Conservation (phyloP, 2,797 vertebrate species). For the Babyrousa celebensis region DNA sequence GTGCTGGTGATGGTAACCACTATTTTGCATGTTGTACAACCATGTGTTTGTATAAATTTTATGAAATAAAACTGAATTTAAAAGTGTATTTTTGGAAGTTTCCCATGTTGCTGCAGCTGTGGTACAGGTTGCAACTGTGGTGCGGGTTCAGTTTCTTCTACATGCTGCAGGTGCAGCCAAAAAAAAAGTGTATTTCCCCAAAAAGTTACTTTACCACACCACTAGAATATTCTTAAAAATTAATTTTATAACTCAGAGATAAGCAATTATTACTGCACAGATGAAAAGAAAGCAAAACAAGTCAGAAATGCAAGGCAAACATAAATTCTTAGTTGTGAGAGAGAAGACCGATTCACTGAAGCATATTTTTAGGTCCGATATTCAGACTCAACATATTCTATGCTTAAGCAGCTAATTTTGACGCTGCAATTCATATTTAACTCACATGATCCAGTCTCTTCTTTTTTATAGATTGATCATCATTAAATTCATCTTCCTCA, state of each 20-base stretch:
- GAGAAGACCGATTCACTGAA: conserved; percentile 26
- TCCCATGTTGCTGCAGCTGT: too few species aligned
- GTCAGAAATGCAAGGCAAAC: conserved; percentile 4
- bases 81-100: too few species aligned
- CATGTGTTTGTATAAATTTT: neutral
- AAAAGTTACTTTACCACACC: neutral
- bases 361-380: conserved; percentile 33
- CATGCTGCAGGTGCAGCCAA: too few species aligned
- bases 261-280: neutral
- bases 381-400: neutral
- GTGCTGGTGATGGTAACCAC: neutral
- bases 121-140: too few species aligned
- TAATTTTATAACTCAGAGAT: conserved; percentile 23
- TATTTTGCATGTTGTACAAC: neutral
- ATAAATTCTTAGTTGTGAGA: neutral
- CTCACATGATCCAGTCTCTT: conserved; percentile 89
- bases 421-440: conserved; percentile 16
- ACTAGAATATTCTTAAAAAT: neutral
- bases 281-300: conserved; percentile 26
- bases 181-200: neutral
- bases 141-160: too few species aligned
- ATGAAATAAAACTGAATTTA: neutral
- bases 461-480: conserved; percentile 90
- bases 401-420: neutral
- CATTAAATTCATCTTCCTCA: conserved; percentile 87